These are phyloP conservation scores for Brachionus manjavacas DNA, from an alignment of 1,140 invertebrate species.

Conservation along the genomic window DNA sequence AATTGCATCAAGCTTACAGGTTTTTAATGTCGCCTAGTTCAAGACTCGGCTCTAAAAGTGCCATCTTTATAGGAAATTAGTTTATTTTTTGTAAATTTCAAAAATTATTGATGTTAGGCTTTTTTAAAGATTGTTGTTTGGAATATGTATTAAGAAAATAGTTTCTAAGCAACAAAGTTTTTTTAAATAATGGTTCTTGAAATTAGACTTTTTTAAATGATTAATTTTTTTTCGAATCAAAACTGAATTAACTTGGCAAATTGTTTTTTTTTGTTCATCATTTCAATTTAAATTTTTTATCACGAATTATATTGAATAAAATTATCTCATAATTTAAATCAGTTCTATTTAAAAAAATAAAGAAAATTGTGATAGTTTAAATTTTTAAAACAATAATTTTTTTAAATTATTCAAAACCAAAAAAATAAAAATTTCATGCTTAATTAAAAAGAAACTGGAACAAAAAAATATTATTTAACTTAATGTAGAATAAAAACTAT, in stretches of 20 bases:
- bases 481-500: too few relatives aligned
- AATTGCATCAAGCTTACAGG: not conserved
- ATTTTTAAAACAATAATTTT: too few relatives aligned
- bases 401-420: too few relatives aligned
- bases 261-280: too few relatives aligned
- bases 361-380: too few relatives aligned
- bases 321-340: too few relatives aligned
- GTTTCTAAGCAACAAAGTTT: not conserved
- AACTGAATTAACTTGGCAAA: not conserved
- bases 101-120: not conserved
- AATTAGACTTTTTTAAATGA: not conserved
- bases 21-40: not conserved
- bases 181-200: not conserved
- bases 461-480: too few relatives aligned
- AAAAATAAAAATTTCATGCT: too few relatives aligned
- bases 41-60: not conserved
- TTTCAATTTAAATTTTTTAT: too few relatives aligned
- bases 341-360: too few relatives aligned
- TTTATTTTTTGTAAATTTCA: not conserved
- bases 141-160: not conserved
- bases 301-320: too few relatives aligned
- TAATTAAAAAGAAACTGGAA: too few relatives aligned
- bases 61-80: not conserved
- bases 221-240: not conserved
- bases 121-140: not conserved